A percentile compares a stretch with the other conserved stretches of the same genome.
Conservation (phyloP, 1,140 invertebrate species). For the Drosophila miranda region DNA sequence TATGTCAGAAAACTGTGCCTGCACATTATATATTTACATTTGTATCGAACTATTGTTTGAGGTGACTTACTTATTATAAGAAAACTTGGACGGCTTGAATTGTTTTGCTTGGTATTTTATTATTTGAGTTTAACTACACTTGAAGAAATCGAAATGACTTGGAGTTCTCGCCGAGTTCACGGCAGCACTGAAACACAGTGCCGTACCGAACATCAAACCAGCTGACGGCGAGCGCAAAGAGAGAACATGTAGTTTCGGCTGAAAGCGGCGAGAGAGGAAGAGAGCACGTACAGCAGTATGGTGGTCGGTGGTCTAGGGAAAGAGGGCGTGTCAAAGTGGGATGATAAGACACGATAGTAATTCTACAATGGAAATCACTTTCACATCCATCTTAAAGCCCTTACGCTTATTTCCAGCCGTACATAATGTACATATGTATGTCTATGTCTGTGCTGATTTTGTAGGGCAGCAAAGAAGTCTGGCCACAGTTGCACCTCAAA, state of each 20-base stretch:
- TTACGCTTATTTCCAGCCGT: background rate
- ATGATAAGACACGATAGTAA: conserved; percentile 33
- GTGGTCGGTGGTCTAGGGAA: background rate
- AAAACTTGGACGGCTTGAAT: background rate
- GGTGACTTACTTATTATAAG: conserved; percentile 13
- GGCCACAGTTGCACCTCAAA: too few species aligned
- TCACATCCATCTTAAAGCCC: conserved; percentile 22
- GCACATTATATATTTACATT: background rate
- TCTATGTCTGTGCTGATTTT: background rate
- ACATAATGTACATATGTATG: background rate
- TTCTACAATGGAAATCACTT: conserved; percentile 27
- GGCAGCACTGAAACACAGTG: conserved; percentile 54
- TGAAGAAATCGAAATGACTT: conserved; percentile 56
- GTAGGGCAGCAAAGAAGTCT: conserved; percentile 3
- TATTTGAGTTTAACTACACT: conserved; percentile 30
- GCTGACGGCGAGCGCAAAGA: conserved; percentile 50
- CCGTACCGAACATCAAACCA: conserved; percentile 66
- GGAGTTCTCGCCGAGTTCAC: conserved; percentile 49
- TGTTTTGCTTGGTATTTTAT: conserved; percentile 2
- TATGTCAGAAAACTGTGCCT: background rate
- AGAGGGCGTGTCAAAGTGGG: conserved; percentile 25
- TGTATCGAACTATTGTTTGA: background rate
- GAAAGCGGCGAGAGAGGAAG: conserved; percentile 32
- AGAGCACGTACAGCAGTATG: conserved; percentile 12
- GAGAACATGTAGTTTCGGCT: conserved; percentile 20